phyloP scores from a whole-genome alignment of 2,888 invertebrate species.

The Stomorhina lunata region DNA sequence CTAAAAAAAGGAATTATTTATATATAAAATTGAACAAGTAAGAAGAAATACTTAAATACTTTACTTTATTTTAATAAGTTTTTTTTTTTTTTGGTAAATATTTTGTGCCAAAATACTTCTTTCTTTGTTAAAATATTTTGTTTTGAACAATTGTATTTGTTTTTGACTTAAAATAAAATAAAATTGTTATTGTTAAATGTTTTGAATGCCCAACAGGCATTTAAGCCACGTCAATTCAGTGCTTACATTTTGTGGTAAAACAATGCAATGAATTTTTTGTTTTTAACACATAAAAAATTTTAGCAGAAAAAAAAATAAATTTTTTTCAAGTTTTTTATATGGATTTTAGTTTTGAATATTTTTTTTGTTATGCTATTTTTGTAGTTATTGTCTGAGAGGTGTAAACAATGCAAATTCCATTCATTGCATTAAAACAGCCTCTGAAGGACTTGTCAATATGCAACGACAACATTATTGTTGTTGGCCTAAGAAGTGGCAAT shows the following conservation, averaged over 20 bases:
- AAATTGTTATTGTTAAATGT: constrained; percentile 15
- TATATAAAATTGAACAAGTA: neutral
- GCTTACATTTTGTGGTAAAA: constrained; percentile 25
- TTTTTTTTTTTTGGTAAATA: neutral
- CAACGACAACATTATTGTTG: constrained; percentile 48
- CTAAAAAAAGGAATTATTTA: neutral
- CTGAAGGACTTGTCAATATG: constrained; percentile 55
- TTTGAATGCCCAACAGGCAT: constrained; percentile 57
- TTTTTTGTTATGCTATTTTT: neutral
- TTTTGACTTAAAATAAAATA: neutral
- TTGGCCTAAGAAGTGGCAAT: constrained; percentile 48
- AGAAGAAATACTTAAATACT: neutral
- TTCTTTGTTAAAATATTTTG: constrained; percentile 60
- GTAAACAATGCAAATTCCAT: constrained; percentile 66
- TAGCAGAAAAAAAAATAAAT: neutral
- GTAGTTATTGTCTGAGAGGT: constrained; percentile 26
- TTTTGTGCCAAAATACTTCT: constrained; percentile 22
- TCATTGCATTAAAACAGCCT: constrained; percentile 46
- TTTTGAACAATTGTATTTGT: constrained; percentile 44
- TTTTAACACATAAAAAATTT: constrained; percentile 35
- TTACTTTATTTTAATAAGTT: constrained; percentile 39
- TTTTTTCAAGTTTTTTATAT: neutral
- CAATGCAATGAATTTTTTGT: constrained; percentile 35
- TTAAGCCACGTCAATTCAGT: constrained; percentile 48
- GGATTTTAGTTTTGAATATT: constrained; percentile 19